Base-by-base conservation (phyloP, 2,113 vertebrate species). In the Rhinoptilus africanus region DNA sequence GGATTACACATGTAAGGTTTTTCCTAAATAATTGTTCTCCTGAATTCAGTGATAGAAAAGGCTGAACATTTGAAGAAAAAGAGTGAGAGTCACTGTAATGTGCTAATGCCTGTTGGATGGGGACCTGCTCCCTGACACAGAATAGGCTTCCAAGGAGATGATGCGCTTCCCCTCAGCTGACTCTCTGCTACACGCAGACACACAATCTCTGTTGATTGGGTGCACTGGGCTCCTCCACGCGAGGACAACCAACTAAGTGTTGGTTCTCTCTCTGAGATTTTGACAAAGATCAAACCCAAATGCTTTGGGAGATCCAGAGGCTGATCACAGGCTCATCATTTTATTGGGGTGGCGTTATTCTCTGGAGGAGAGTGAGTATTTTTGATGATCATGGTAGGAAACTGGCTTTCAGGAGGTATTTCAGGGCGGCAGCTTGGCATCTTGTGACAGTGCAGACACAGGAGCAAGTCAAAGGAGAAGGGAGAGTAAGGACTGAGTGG, bases 151-250 rank as follows among this genome's bases (percentile, higher is more conserved):
- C n/a, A 47, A 60, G 0, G 11, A 75, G 35, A 30, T 12, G 7
- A 15, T 23, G 32, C 30, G 50, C 18, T 80, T 77, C 4, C 37
- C 34, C 16, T 74, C 5, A 2, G 21, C 20, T 75, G 28, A 8
- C 12, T 56, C 11, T 74, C 34, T 84, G 71, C 45, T 47, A 43
- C 6, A 23, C 51, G 14, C 3, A 76, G 50, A 47, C 11, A 30
- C 4, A 32, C 0, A 3, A 14, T n/a, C 50, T 88, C 57, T 74
- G n/a, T 41, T 78, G 51, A 50, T 4, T 0, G 1, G 27, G 12
- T 69, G 30, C 35, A 39, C 37, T 4, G 7, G 68, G 11, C 23
- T 91, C 12, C 71, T 80, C 4, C 2, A 5, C 2, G 1, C 2
- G 1, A 34, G 37, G n/a, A 60, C 34, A 77, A 57, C 34, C 9